Evolutionary conservation across 2,797 vertebrate genomes (phyloP).

Genomic region (Thamnophis elegans): DNA sequence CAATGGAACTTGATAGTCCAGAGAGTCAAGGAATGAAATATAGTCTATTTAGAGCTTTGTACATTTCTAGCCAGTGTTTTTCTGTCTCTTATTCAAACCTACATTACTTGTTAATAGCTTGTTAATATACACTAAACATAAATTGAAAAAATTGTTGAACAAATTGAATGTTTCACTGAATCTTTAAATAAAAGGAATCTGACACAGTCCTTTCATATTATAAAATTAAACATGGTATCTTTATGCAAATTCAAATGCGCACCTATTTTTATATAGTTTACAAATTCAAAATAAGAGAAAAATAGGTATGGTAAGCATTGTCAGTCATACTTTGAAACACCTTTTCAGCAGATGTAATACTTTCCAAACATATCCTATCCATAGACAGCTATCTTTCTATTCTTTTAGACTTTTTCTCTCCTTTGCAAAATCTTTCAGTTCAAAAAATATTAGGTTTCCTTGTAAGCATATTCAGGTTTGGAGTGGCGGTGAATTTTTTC

Average conservation of each 20-base stretch:
- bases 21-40: not conserved
- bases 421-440: not conserved
- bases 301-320: not conserved
- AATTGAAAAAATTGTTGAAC: not conserved
- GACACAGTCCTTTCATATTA: not conserved
- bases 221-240: not conserved
- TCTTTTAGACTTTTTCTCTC: not conserved
- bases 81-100: not conserved
- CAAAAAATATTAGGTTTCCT: not conserved
- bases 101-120: not conserved
- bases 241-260: not conserved
- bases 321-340: not conserved
- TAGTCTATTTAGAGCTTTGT: not conserved
- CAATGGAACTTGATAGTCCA: not conserved
- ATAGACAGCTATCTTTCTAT: not conserved
- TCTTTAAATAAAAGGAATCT: not conserved
- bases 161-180: not conserved
- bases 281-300: not conserved
- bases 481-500: not conserved
- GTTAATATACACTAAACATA: not conserved
- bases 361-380: not conserved
- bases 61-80: not conserved
- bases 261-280: not conserved
- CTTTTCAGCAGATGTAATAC: not conserved
- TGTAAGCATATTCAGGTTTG: not conserved